A percentile compares a stretch with the other conserved stretches of the same genome.
Conservation (phyloP, 2,113 vertebrate species). For the Trogon surrucura region DNA sequence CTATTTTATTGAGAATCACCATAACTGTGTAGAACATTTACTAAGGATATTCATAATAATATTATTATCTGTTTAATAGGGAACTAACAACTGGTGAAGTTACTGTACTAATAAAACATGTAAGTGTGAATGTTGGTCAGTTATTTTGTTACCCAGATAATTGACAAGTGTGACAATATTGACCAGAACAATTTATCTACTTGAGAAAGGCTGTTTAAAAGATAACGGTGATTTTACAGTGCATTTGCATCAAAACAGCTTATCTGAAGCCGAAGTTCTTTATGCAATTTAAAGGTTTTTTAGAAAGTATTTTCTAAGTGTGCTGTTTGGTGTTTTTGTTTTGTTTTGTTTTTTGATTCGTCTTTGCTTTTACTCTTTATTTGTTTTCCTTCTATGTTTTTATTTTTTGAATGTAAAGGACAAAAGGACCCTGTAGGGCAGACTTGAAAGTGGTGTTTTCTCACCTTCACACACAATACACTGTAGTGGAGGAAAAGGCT, state of each 20-base stretch:
- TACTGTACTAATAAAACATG: background rate
- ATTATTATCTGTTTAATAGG: background rate
- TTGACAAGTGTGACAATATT: background rate
- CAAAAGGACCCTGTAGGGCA: background rate
- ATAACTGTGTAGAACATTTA: background rate
- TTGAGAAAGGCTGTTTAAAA: background rate
- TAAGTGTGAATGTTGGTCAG: background rate
- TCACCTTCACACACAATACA: slow-evolving; percentile 4
- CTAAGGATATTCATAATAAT: background rate
- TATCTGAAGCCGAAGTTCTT: background rate
- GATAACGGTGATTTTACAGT: background rate
- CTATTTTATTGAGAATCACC: background rate
- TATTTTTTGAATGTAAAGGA: slow-evolving; percentile 35
- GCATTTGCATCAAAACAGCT: background rate
- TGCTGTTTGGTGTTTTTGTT: background rate
- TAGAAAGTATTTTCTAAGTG: background rate
- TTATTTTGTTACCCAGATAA: background rate
- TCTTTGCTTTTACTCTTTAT: background rate
- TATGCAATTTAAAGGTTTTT: background rate
- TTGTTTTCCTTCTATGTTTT: background rate
- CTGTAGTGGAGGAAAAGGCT: background rate
- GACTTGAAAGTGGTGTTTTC: slow-evolving; percentile 40
- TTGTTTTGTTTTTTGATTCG: background rate
- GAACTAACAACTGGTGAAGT: background rate
- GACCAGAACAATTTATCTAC: background rate